These are phyloP conservation scores for Invenusta paracnida DNA, from an alignment of 2,888 invertebrate species.

Conservation along the genomic window DNA sequence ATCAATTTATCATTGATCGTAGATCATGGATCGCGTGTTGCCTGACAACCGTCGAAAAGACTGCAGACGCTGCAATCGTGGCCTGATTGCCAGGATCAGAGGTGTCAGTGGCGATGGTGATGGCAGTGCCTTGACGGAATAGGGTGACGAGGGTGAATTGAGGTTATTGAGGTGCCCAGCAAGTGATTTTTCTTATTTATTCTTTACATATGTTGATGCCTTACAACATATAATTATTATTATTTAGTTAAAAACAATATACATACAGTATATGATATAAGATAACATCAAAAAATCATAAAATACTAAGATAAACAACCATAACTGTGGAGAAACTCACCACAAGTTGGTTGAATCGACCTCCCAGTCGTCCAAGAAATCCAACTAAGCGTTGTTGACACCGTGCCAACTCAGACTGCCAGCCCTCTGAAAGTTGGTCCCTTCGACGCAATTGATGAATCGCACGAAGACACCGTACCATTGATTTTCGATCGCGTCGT, in stretches of 20 bases:
- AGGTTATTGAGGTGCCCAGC: neutral
- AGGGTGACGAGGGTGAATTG: neutral
- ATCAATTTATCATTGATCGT: no score
- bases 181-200: neutral
- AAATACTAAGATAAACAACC: no score
- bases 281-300: no score
- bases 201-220: no score
- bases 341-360: neutral
- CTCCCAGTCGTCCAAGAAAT: slow-evolving; percentile 39
- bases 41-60: neutral
- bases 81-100: neutral
- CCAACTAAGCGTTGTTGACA: neutral
- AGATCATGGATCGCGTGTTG: neutral
- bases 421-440: neutral
- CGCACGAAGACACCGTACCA: neutral
- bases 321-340: neutral
- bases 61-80: neutral
- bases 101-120: neutral
- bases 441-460: neutral
- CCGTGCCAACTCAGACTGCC: neutral
- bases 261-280: no score
- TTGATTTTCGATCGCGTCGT: neutral
- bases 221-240: no score
- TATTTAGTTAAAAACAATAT: no score
- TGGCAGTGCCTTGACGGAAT: slow-evolving; percentile 13